A percentile compares a stretch with the other conserved stretches of the same genome.
phyloP scores from a whole-genome alignment of 1,140 invertebrate genomes.

The Hydropsyche tenuis region DNA sequence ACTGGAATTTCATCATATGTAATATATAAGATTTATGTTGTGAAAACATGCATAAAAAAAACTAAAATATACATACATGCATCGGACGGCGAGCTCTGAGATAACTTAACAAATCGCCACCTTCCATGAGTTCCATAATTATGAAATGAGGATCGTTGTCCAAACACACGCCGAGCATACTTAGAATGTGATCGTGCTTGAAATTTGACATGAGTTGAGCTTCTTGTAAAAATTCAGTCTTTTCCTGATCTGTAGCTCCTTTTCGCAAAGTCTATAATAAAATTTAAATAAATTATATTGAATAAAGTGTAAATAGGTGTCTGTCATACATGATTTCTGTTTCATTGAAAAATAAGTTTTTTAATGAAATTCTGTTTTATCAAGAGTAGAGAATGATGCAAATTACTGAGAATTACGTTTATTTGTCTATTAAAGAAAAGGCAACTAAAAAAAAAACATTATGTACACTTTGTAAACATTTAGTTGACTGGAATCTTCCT shows the following conservation, averaged over 20 bases:
- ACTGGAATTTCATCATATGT: constrained; percentile 53
- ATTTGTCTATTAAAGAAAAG: too few species aligned
- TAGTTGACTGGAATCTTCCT: too few species aligned
- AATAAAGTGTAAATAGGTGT: too few species aligned
- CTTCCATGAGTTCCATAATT: constrained; percentile 97
- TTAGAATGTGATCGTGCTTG: constrained; percentile 93
- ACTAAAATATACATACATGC: constrained; percentile 61
- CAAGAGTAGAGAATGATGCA: too few species aligned
- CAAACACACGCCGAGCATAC: constrained; percentile 91
- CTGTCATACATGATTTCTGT: neutral
- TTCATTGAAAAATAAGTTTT: neutral
- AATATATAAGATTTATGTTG: neutral
- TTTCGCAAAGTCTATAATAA: constrained; percentile 81
- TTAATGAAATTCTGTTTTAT: too few species aligned
- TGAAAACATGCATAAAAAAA: neutral
- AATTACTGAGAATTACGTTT: too few species aligned
- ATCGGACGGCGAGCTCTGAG: constrained; percentile 77
- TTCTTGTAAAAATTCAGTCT: constrained; percentile 94
- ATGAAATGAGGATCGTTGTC: constrained; percentile 93
- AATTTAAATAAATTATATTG: too few species aligned
- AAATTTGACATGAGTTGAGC: constrained; percentile 97
- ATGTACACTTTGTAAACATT: too few species aligned
- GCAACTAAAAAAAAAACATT: too few species aligned
- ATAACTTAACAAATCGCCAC: constrained; percentile 91
- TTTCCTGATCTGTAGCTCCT: constrained; percentile 89